phyloP scores from a whole-genome alignment of 2,888 invertebrate species.

The Apamea anceps region DNA sequence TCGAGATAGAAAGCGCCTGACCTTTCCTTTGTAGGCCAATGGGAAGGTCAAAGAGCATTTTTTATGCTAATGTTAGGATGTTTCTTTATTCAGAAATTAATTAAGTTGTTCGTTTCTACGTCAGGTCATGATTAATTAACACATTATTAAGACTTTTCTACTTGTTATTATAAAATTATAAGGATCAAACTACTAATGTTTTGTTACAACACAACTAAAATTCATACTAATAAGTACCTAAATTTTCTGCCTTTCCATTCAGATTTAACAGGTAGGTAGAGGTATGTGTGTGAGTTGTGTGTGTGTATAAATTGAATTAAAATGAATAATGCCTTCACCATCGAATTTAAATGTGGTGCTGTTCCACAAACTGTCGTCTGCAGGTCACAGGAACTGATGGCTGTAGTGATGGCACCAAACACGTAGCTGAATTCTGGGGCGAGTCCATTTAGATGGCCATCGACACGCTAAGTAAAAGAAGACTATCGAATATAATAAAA shows the following conservation, averaged over 20 bases:
- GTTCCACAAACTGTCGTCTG: background rate
- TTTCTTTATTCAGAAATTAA: conserved; percentile 56
- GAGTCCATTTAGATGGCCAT: background rate
- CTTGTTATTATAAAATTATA: conserved; percentile 5
- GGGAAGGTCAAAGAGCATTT: conserved; percentile 52
- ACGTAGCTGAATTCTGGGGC: background rate
- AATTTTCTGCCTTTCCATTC: background rate
- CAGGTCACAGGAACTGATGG: background rate
- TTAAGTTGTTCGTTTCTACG: conserved; percentile 29
- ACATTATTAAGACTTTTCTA: conserved; percentile 23
- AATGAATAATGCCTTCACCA: background rate
- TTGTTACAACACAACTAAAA: background rate
- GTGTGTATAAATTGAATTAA: background rate
- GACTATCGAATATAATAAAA: background rate
- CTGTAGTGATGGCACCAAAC: background rate
- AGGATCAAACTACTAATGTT: background rate
- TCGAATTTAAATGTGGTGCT: background rate
- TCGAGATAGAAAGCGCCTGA: conserved; percentile 55
- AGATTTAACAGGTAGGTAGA: background rate
- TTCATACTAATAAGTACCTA: background rate
- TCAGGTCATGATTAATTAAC: conserved; percentile 46
- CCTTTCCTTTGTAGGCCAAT: conserved; percentile 51
- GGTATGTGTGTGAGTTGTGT: background rate
- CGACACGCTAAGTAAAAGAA: background rate
- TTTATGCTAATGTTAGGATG: conserved; percentile 45